Evolutionary conservation across 2,113 vertebrate species (phyloP), one percentile per base, ranked within the genome.

Genomic region (Propithecus coquereli): DNA sequence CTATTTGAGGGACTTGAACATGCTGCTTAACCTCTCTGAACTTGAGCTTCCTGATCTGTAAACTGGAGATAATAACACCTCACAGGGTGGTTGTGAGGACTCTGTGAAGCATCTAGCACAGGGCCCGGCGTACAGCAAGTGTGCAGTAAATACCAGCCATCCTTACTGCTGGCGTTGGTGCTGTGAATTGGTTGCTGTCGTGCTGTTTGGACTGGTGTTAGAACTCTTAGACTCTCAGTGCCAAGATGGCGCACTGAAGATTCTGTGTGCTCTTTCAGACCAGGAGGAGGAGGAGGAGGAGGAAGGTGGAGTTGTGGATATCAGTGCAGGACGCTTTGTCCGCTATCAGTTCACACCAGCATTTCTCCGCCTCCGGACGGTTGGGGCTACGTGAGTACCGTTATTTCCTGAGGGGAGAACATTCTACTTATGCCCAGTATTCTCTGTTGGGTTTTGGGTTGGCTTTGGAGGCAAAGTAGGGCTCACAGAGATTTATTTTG

Each of bases 331-430:
- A 0, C 99, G 99, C 74, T 99, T 99, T 82, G 99, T 99, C 79
- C 99, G 99, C 9, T 99, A 99, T 97, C 99, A 99, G 98, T 99
- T 99, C 98, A 99, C 99, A 45, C 99, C 99, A 1, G 99, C 99
- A 0, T 99, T 99, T 95, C 98, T 99, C 27, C 99, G 99, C 40
- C 99, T 99, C 45, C 98, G 99, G 61, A 99, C 99, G 1, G 99
- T 99, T 5, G 99, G 99, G 74, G 99, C 99, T 92, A 99, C 99
- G 99, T 99, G 98, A 99, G 99, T 99, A 94, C 6, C 7, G 0
- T 71, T 32, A 6, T 54, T 87, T 45, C 57, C 45, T n/a, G 57
- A 88, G 37, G 57, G 85, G 45, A 65, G 59, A 37, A 23, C 3
- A 0, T 30, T 86, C 45, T 71, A 30, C 70, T 86, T 84, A 20